Evolutionary conservation across 1,140 invertebrate genomes (phyloP), one percentile per base, ranked within the genome.

Genomic region (Schmidtea mediterranea): DNA sequence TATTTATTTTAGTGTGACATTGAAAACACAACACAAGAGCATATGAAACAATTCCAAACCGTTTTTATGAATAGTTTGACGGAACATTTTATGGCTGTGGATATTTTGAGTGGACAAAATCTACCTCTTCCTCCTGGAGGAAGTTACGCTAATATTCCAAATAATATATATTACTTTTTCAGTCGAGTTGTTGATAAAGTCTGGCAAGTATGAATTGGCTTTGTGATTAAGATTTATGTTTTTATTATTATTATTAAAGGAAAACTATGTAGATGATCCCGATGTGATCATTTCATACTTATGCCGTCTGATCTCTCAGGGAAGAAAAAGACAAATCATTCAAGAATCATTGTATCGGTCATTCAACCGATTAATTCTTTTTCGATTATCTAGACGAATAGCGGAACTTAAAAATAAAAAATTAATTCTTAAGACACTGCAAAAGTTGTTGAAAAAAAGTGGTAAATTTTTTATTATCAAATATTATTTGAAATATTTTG

Each of bases 271-370:
- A 0, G 77, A 81, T 62, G 81, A 90, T 65, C 78, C 83, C 0
- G 82, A 89, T 59, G 82, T 90, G 62, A 79, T 92, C 0, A 84
- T 92, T 60, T 83, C 92, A 61, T 90, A 89, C 61, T 78, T 90
- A 45, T 77, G 87, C 5, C 83, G 86, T 62, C 64, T 94, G 36
- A 80, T 92, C 49, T 76, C 75, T 0, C 62, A 67, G 54, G 53
- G 62, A 53, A 56, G 60, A 55, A 62, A 60, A 66, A 57, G 63
- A 32, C 26, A 32, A 32, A 32, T 32, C 10, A 6, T 10, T 32
- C 26, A 32, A 32, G 26, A 32, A 32, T 32, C 26, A 6, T 10
- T 32, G 3, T 32, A 32, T 32, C 3, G 26, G 26, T 32, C 26
- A 32, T 32, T 32, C 10, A 32, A 32, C 26, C 3, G 26, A 32